phyloP scores from a whole-genome alignment of 2,113 vertebrate genomes.

The Nothoprocta pentlandii region DNA sequence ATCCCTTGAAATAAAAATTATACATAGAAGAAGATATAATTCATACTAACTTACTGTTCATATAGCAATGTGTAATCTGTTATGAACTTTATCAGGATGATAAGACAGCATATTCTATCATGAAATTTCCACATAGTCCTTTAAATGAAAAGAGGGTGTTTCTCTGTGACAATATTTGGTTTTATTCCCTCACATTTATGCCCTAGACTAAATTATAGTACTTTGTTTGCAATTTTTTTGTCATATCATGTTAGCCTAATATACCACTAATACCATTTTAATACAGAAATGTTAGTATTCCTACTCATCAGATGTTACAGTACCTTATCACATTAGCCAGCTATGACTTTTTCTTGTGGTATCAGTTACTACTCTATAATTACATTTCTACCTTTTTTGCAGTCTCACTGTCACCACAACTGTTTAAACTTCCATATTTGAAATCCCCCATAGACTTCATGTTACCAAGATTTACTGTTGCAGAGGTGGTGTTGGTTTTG shows the following conservation, averaged over 20 bases:
- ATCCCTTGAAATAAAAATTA: conserved; percentile 10
- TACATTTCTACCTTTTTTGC: conserved; percentile 56
- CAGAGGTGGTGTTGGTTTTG: neutral
- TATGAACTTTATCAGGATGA: conserved; percentile 64
- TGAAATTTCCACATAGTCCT: conserved; percentile 46
- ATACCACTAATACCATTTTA: conserved; percentile 66
- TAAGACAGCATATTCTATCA: conserved; percentile 46
- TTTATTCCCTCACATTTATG: conserved; percentile 70
- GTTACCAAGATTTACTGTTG: neutral
- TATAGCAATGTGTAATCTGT: conserved; percentile 46
- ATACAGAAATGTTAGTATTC: conserved; percentile 64
- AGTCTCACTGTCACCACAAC: neutral
- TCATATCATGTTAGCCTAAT: conserved; percentile 70
- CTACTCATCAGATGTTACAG: neutral
- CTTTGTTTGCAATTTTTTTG: conserved; percentile 75
- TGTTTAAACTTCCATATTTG: neutral
- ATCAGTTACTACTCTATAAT: conserved; percentile 43
- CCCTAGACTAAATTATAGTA: conserved; percentile 73
- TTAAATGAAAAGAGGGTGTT: conserved; percentile 66
- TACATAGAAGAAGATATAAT: conserved; percentile 5
- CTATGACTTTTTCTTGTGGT: conserved; percentile 46
- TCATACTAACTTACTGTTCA: conserved; percentile 58
- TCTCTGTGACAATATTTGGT: conserved; percentile 69
- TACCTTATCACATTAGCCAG: conserved; percentile 60
- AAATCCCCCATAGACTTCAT: neutral